A percentile compares a stretch with the other conserved stretches of the same genome.
Evolutionary conservation across 2,113 vertebrate genomes (phyloP).

Genomic region (Progne subis): DNA sequence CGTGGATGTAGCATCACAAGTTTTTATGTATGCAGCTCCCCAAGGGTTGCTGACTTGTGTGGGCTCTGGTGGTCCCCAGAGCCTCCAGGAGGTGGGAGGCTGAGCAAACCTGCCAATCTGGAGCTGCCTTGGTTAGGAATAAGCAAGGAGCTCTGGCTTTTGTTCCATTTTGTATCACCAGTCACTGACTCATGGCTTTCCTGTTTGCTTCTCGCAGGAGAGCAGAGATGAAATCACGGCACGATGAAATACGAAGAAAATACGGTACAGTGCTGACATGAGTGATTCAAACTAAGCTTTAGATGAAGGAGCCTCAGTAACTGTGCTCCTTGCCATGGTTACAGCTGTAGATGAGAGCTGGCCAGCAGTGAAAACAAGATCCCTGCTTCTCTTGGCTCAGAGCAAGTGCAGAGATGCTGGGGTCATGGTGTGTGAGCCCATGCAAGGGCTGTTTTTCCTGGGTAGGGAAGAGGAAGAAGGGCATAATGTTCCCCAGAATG

Average conservation of each 20-base stretch:
- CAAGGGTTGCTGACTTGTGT: accelerated
- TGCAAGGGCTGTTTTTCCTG: not conserved
- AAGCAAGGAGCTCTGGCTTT: not conserved
- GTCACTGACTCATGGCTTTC: not conserved
- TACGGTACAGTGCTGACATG: constrained; percentile 78
- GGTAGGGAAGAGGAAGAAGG: not conserved
- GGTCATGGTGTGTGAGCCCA: not conserved
- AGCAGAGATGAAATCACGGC: constrained; percentile 88
- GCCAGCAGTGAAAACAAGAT: not conserved
- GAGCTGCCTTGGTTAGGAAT: not conserved
- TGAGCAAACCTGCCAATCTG: not conserved
- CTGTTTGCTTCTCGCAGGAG: constrained; percentile 75
- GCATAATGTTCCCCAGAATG: not conserved
- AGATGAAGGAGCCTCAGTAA: not conserved
- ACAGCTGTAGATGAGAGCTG: not conserved
- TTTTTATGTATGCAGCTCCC: accelerated
- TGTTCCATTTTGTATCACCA: not conserved
- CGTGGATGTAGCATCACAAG: not conserved
- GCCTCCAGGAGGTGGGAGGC: not conserved
- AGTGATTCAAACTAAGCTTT: not conserved
- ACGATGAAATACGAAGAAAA: constrained; percentile 94
- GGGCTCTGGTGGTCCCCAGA: not conserved
- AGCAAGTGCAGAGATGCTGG: not conserved
- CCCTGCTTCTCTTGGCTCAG: not conserved
- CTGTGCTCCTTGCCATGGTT: not conserved